phyloP scores from a whole-genome alignment of 2,797 vertebrate genomes.

The Monodelphis domestica region DNA sequence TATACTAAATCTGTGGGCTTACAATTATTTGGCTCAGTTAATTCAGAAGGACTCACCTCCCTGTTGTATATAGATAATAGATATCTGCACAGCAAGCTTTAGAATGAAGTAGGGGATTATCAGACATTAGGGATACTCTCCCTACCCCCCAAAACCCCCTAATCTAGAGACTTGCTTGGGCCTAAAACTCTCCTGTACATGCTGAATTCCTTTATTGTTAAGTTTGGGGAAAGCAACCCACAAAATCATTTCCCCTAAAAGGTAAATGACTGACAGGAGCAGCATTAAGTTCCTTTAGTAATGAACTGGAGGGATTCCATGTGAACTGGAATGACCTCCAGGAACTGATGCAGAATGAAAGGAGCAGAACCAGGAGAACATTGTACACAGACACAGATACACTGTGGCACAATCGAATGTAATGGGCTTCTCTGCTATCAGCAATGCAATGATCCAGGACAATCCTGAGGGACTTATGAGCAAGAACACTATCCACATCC shows the following conservation, averaged over 20 bases:
- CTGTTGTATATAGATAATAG: background rate
- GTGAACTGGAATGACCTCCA: no score
- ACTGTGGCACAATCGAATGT: no score
- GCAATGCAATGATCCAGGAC: no score
- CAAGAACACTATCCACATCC: no score
- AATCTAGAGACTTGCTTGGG: background rate
- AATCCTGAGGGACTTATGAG: no score
- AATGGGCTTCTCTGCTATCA: no score
- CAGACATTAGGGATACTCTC: background rate
- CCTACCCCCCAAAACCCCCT: no score
- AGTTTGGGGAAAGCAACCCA: background rate
- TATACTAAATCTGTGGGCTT: background rate
- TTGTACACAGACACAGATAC: no score
- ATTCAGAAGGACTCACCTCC: background rate
- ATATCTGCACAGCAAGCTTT: background rate
- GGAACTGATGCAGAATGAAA: no score
- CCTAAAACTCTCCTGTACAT: background rate
- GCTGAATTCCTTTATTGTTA: background rate
- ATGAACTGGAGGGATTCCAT: no score
- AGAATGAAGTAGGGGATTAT: background rate
- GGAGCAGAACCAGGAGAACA: no score
- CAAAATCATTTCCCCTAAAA: background rate
- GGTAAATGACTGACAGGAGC: background rate
- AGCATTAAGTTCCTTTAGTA: no score
- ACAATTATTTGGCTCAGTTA: background rate